phyloP scores from a whole-genome alignment of 2,888 invertebrate genomes.

The Hylaea fasciaria region DNA sequence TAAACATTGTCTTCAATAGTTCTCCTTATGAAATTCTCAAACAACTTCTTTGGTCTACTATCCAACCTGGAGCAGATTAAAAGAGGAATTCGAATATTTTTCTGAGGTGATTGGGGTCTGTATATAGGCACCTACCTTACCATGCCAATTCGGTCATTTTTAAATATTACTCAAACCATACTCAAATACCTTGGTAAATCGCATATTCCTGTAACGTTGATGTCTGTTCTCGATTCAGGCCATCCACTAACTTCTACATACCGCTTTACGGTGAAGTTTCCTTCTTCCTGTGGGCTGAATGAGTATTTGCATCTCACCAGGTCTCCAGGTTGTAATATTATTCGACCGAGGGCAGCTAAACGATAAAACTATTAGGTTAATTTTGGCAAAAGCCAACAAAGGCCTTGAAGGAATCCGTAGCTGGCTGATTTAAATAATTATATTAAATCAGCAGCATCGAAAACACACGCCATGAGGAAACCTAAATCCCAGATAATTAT shows the following conservation, averaged over 20 bases:
- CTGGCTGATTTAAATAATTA: too few species aligned
- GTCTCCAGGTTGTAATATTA: constrained; percentile 72
- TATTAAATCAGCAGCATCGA: too few species aligned
- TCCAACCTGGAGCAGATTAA: constrained; percentile 66
- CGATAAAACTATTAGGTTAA: constrained; percentile 19
- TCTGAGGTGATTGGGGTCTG: too few species aligned
- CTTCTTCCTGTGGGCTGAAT: constrained; percentile 73
- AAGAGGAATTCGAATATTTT: too few species aligned
- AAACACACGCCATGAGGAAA: too few species aligned
- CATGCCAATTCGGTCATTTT: too few species aligned
- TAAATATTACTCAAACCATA: too few species aligned
- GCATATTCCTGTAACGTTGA: constrained; percentile 70
- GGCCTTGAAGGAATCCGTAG: too few species aligned
- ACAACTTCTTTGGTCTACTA: constrained; percentile 79
- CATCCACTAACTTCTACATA: constrained; percentile 77
- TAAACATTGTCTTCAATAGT: constrained; percentile 69
- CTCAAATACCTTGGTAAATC: constrained; percentile 71
- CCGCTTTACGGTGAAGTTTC: constrained; percentile 68
- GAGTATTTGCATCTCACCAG: constrained; percentile 76
- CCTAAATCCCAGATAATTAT: too few species aligned
- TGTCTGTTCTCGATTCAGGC: constrained; percentile 73
- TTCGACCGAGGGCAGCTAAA: constrained; percentile 57
- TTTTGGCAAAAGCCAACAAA: background rate
- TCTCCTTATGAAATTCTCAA: constrained; percentile 72
- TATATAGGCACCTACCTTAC: too few species aligned